Evolutionary conservation across 2,797 vertebrate species (phyloP).

Genomic region (Miichthys miiuy): DNA sequence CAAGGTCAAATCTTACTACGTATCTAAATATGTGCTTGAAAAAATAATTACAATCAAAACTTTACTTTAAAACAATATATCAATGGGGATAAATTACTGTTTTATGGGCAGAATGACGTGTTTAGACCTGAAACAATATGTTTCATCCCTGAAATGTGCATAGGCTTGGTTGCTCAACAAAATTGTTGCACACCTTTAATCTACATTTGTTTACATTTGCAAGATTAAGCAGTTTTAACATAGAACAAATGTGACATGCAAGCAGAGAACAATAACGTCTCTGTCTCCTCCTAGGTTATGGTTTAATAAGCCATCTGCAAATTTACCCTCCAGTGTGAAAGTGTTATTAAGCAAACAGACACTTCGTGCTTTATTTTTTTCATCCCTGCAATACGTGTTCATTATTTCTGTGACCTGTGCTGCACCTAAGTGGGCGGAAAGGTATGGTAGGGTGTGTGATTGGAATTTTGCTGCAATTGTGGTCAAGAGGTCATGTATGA

Average conservation of each 20-base stretch:
- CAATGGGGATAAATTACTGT: too few relatives aligned
- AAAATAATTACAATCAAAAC: neutral
- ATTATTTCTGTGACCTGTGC: conserved; percentile 24
- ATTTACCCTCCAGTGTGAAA: conserved; percentile 12
- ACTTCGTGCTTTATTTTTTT: conserved; percentile 32
- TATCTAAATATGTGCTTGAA: neutral
- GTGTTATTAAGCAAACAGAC: conserved; percentile 25
- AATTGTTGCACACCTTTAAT: too few relatives aligned
- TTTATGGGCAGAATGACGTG: neutral
- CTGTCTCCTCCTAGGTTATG: conserved; percentile 8
- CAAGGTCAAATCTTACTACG: neutral
- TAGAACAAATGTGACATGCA: neutral
- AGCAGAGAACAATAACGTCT: neutral
- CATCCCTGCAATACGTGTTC: conserved; percentile 1
- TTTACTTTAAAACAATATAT: neutral
- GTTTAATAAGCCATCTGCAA: conserved; percentile 20
- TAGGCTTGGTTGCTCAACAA: too few relatives aligned
- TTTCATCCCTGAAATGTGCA: neutral
- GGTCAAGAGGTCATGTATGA: conserved; percentile 26
- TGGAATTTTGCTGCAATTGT: conserved; percentile 19
- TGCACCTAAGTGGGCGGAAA: neutral
- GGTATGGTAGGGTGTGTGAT: conserved; percentile 9
- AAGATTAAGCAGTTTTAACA: conserved; percentile 10
- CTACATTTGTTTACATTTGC: neutral
- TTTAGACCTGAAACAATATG: neutral